Percentiles rank a stretch among this genome's conserved stretches.
phyloP scores from a whole-genome alignment of 2,888 invertebrate genomes.

The Selenia dentaria region DNA sequence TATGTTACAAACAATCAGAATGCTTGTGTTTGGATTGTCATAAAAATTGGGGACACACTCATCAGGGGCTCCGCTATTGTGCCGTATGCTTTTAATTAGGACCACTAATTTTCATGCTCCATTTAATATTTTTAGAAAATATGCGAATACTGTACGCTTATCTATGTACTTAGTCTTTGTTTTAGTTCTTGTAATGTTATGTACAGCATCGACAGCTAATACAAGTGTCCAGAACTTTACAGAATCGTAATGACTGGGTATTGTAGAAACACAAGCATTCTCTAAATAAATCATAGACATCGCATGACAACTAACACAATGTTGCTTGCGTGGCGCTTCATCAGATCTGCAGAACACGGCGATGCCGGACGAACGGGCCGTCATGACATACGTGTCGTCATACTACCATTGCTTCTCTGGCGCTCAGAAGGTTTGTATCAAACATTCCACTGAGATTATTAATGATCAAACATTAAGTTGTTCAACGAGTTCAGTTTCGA shows the following conservation, averaged over 20 bases:
- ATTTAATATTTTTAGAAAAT: conserved; percentile 37
- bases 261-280: conserved; percentile 50
- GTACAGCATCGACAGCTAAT: conserved; percentile 18
- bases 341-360: conserved; percentile 98
- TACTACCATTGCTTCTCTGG: conserved; percentile 99
- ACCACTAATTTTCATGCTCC: conserved; percentile 41
- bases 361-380: conserved; percentile 99
- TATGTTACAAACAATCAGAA: conserved; percentile 43
- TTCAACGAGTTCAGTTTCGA: conserved; percentile 26
- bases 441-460: conserved; percentile 29
- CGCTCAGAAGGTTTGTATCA: conserved; percentile 96
- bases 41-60: conserved; percentile 17
- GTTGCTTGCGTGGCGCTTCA: conserved; percentile 79
- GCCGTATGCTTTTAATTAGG: conserved; percentile 33
- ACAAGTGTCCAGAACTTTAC: conserved; percentile 10
- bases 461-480: conserved; percentile 43
- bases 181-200: conserved; percentile 12
- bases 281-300: conserved; percentile 47
- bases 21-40: conserved; percentile 51
- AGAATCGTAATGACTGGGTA: conserved; percentile 2
- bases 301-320: conserved; percentile 77
- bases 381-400: conserved; percentile 99
- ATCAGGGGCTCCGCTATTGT: conserved; percentile 24
- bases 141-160: conserved; percentile 29
- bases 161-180: conserved; percentile 25